Percentiles rank a stretch among this genome's conserved stretches.
These are phyloP conservation scores for Belonocnema kinseyi DNA, from an alignment of 1,140 invertebrate genomes.

Conservation along the genomic window DNA sequence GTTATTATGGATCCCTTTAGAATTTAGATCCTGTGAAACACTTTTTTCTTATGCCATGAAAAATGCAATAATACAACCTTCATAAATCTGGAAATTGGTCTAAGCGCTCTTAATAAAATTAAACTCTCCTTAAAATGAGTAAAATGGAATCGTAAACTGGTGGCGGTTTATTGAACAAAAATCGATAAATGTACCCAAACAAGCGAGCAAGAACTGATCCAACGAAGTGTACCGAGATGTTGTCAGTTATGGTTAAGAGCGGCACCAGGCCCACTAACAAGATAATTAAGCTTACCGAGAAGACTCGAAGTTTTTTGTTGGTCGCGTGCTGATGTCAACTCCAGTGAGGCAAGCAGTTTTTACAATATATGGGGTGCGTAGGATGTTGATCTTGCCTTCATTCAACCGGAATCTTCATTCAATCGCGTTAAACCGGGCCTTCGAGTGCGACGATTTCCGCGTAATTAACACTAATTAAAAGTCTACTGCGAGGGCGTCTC, in stretches of 20 bases:
- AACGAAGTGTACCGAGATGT: slow-evolving; percentile 45
- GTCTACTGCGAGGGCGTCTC: slow-evolving; percentile 6
- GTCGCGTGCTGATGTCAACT: slow-evolving; percentile 67
- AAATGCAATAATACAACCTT: too few species aligned
- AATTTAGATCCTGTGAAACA: too few species aligned
- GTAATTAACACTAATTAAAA: slow-evolving; percentile 28
- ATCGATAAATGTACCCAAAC: slow-evolving; percentile 5
- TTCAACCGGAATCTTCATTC: slow-evolving; percentile 53
- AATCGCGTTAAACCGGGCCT: slow-evolving; percentile 29
- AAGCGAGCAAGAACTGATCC: slow-evolving; percentile 5
- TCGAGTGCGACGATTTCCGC: slow-evolving; percentile 21
- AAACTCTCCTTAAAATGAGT: background rate
- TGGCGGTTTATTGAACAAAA: slow-evolving; percentile 1
- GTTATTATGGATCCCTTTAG: too few species aligned
- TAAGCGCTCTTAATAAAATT: background rate
- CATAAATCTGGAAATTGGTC: background rate
- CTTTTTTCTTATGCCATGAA: too few species aligned
- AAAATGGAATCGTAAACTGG: background rate
- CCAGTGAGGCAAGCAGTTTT: slow-evolving; percentile 50
- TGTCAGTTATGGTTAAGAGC: slow-evolving; percentile 52
- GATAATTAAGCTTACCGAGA: slow-evolving; percentile 68
- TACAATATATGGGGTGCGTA: slow-evolving; percentile 50
- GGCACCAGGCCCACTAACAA: slow-evolving; percentile 60
- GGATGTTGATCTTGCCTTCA: slow-evolving; percentile 48
- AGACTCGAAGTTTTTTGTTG: slow-evolving; percentile 59